A percentile compares a stretch with the other conserved stretches of the same genome.
phyloP scores from a whole-genome alignment of 2,888 invertebrate species.

The Carterocephalus palaemon region DNA sequence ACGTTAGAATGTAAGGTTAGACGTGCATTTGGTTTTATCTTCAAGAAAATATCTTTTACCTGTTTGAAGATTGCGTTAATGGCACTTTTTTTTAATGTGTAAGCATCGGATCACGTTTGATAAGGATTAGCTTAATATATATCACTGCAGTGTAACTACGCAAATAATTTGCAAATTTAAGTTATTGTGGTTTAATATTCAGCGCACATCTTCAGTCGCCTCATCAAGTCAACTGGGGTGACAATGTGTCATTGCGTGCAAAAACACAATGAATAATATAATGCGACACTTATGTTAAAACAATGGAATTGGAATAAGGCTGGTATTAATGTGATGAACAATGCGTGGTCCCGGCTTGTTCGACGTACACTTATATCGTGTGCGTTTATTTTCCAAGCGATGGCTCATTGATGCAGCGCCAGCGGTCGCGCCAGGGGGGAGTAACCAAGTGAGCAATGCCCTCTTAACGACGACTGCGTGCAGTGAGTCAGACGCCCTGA shows the following conservation, averaged over 20 bases:
- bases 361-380: conserved; percentile 31
- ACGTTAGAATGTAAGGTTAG: conserved; percentile 11
- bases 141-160: conserved; percentile 3
- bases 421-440: conserved; percentile 55
- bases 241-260: conserved; percentile 53
- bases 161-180: conserved; percentile 16
- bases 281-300: conserved; percentile 51
- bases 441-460: conserved; percentile 73
- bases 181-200: conserved; percentile 19
- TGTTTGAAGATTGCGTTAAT: conserved; percentile 3
- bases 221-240: conserved; percentile 12
- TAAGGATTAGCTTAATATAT: conserved; percentile 10
- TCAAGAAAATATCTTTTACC: background rate
- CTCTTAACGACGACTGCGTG: conserved; percentile 73
- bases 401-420: conserved; percentile 44
- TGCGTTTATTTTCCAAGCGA: conserved; percentile 47
- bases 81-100: background rate
- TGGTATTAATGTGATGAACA: conserved; percentile 48
- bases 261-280: conserved; percentile 67
- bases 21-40: background rate
- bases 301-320: conserved; percentile 70
- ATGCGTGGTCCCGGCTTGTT: conserved; percentile 59
- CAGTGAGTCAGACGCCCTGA: conserved; percentile 73
- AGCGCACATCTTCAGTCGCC: conserved; percentile 13
- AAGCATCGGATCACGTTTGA: conserved; percentile 5